These are phyloP conservation scores for Kradibia gibbosae DNA, from an alignment of 1,140 invertebrate species.

Conservation along the genomic window DNA sequence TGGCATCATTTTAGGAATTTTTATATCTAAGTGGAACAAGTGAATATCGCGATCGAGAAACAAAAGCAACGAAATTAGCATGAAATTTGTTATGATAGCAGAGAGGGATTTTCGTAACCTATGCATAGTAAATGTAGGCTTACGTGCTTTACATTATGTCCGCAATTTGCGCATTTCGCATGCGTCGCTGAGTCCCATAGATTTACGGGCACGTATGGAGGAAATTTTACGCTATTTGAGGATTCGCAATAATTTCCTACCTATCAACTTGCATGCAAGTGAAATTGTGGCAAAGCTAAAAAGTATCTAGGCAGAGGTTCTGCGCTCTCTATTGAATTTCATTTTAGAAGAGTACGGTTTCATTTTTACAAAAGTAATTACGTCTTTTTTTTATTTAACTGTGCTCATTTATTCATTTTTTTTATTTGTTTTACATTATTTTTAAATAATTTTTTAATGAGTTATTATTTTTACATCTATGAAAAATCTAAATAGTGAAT, in stretches of 20 bases:
- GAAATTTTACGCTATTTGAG: neutral
- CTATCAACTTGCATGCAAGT: too few relatives aligned
- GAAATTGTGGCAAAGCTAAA: too few relatives aligned
- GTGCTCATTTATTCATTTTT: too few relatives aligned
- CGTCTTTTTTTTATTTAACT: too few relatives aligned
- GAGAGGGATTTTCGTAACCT: neutral
- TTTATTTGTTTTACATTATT: too few relatives aligned
- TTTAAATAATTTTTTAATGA: too few relatives aligned
- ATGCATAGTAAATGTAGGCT: neutral
- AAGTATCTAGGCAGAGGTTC: too few relatives aligned
- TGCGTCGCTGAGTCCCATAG: neutral
- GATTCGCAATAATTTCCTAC: neutral
- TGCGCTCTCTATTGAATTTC: too few relatives aligned
- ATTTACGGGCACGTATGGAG: neutral
- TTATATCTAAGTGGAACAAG: neutral
- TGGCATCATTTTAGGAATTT: neutral
- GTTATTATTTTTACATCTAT: too few relatives aligned
- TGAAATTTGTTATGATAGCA: neutral
- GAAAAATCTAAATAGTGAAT: too few relatives aligned
- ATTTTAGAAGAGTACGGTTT: too few relatives aligned
- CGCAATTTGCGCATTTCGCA: neutral
- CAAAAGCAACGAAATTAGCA: neutral
- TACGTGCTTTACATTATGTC: constrained; percentile 2
- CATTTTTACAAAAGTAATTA: too few relatives aligned
- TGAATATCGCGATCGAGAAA: neutral